A percentile compares a stretch with the other conserved stretches of the same genome.
Evolutionary conservation across 2,888 invertebrate genomes (phyloP).

Genomic region (Drosophila mettleri): DNA sequence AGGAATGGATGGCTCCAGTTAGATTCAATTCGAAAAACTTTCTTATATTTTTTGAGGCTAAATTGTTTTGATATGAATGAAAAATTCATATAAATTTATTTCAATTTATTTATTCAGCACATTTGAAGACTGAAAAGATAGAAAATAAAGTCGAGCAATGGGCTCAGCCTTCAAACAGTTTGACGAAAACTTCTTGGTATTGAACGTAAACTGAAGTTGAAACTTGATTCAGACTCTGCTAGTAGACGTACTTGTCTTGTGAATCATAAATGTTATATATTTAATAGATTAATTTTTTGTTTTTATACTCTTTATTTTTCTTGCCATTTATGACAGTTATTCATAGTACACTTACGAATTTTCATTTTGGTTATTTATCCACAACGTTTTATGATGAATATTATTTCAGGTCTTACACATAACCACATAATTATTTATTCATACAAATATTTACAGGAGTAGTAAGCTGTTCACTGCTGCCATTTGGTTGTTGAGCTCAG

Average conservation of each 20-base stretch:
- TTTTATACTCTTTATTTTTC: conserved; percentile 9
- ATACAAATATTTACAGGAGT: conserved; percentile 70
- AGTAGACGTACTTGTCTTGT: too few species aligned
- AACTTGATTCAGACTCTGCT: not conserved
- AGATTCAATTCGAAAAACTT: too few species aligned
- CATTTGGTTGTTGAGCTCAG: conserved; percentile 20
- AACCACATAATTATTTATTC: conserved; percentile 54
- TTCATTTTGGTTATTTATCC: conserved; percentile 55
- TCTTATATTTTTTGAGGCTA: too few species aligned
- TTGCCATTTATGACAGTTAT: conserved; percentile 42
- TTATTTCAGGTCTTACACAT: conserved; percentile 52
- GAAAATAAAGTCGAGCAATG: too few species aligned
- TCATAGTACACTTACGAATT: conserved; percentile 51
- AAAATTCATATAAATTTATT: not conserved
- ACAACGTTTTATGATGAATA: conserved; percentile 51
- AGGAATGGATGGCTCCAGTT: not conserved
- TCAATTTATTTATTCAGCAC: too few species aligned
- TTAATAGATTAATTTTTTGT: conserved; percentile 21
- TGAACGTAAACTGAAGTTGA: not conserved
- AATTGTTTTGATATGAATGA: too few species aligned
- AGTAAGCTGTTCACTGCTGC: conserved; percentile 27
- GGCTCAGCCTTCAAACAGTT: too few species aligned
- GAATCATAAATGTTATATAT: not conserved
- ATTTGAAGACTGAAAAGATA: not conserved
- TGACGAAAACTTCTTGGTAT: too few species aligned